Base-by-base conservation (phyloP, 1,140 invertebrate species). In the Ceratitis capitata region DNA sequence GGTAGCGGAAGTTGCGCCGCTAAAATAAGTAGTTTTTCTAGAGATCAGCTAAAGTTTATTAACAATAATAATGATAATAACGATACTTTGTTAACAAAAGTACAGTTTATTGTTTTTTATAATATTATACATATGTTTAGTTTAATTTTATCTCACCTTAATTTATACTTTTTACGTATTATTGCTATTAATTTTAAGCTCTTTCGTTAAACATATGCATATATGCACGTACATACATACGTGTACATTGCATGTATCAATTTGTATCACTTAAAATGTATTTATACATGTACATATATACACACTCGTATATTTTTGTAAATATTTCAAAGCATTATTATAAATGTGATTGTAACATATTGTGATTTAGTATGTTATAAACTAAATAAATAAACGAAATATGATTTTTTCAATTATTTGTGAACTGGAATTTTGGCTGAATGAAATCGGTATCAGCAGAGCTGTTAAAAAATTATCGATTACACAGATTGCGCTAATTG, bases 21-120 rank as follows among this genome's bases (percentile, higher is more conserved):
- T 91, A 7, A 91, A 91, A 84, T 91, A 88, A 87, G 12, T 69
- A 64, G 82, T 2, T 42, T 83, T 53, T 32, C 35, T 82, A 82
- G 3, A 42, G 1, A 29, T 23, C 32, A 49, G 42, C 53, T 83
- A 10, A 35, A 5, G 69, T 45, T 19, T 78, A 69, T 69, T 42
- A 69, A 23, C 29, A 5, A 69, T 47, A n/a, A n/a, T n/a, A n/a
- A n/a, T n/a, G n/a, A n/a, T n/a, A n/a, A n/a, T n/a, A n/a, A 23
- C 69, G 69, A 78, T 78, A 42, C 53, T 83, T 29, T 83, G n/a
- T 12, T 35, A 83, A 29, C 53, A 42, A 83, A 16, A 26, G 29
- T 83, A 49, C 16, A n/a, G 47, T 83, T 83, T 83, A 26, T 83
- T 83, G n/a, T 53, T 83, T 14, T 16, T 12, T 29, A 53, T n/a